phyloP scores from a whole-genome alignment of 2,797 vertebrate species.

The Pogoniulus pusillus region DNA sequence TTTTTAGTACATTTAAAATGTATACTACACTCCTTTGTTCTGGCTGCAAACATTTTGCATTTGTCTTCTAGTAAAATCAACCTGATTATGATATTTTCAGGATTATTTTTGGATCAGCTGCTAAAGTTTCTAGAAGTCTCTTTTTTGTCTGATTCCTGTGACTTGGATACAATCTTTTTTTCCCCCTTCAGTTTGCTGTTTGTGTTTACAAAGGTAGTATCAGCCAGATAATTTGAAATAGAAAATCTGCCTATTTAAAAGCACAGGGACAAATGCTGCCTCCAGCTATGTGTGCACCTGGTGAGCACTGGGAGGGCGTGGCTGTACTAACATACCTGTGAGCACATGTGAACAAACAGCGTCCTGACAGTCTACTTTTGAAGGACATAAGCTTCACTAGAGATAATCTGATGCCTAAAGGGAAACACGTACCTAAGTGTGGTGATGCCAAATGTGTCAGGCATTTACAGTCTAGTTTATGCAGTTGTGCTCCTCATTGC shows the following conservation, averaged over 20 bases:
- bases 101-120: slow-evolving; percentile 33
- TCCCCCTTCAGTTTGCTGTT: not conserved
- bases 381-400: not conserved
- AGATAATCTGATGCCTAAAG: not conserved
- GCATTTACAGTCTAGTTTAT: not conserved
- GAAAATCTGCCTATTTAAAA: slow-evolving; percentile 49
- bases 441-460: not conserved
- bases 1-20: not conserved
- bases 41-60: slow-evolving; percentile 4
- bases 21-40: not conserved
- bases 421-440: not conserved
- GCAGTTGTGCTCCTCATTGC: not conserved
- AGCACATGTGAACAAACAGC: not conserved
- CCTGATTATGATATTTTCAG: slow-evolving; percentile 22
- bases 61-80: slow-evolving; percentile 29
- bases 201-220: slow-evolving; percentile 27
- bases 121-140: slow-evolving; percentile 1
- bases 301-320: slow-evolving; percentile 14
- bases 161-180: slow-evolving; percentile 3
- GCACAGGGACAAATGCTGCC: slow-evolving; percentile 17
- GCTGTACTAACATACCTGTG: not conserved
- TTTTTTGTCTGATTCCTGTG: slow-evolving; percentile 1
- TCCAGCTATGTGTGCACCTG: slow-evolving; percentile 4
- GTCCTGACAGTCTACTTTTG: not conserved
- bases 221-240: slow-evolving; percentile 25